A percentile compares a stretch with the other conserved stretches of the same genome.
Evolutionary conservation across 2,113 vertebrate genomes (phyloP).

Genomic region (Pygoscelis adeliae): DNA sequence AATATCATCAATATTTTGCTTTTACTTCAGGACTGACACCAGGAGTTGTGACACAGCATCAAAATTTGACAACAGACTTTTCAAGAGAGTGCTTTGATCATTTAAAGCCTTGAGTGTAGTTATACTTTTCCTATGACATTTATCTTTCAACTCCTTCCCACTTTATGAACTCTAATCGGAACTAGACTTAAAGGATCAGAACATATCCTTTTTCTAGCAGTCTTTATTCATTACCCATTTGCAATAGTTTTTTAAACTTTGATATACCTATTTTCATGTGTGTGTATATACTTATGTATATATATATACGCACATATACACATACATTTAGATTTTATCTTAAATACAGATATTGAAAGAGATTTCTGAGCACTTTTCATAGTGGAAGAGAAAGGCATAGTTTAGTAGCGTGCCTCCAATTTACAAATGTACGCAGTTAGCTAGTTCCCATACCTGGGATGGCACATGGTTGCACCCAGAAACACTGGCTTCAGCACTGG

Average conservation of each 20-base stretch:
- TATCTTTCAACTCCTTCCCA: neutral
- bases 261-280: rapidly evolving
- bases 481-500: neutral
- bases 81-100: constrained; percentile 22
- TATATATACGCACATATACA: rapidly evolving
- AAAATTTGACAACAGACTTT: constrained; percentile 17
- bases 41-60: neutral
- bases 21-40: constrained; percentile 21
- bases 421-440: no score
- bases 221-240: neutral
- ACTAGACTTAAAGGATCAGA: neutral
- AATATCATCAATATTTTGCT: constrained; percentile 17
- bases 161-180: neutral
- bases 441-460: no score
- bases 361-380: no score
- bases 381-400: no score
- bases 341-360: neutral
- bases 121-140: neutral
- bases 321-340: neutral
- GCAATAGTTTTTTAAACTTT: neutral
- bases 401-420: no score
- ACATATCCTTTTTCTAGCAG: neutral
- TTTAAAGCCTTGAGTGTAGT: neutral
- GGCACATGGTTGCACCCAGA: neutral
- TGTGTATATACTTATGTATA: no score